phyloP scores from a whole-genome alignment of 2,888 invertebrate species.

The Anagyrus pseudococci region DNA sequence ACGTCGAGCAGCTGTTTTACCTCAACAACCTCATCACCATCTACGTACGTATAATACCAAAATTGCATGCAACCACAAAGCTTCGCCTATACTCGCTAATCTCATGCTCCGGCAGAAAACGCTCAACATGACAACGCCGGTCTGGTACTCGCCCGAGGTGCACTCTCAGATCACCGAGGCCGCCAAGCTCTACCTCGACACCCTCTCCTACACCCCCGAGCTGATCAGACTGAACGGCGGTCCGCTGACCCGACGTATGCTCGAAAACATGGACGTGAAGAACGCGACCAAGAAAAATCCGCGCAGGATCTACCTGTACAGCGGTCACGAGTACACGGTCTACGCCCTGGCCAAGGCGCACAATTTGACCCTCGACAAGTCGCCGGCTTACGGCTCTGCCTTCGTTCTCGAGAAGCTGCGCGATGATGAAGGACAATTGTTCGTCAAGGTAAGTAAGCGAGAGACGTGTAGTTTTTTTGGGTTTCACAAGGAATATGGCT shows the following conservation, averaged over 20 bases:
- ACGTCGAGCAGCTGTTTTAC: slow-evolving; percentile 1
- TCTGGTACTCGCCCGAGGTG: slow-evolving; percentile 16
- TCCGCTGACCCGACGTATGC: background rate
- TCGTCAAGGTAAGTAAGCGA: slow-evolving; percentile 44
- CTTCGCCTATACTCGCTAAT: too few species aligned
- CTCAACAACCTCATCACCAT: slow-evolving; percentile 7
- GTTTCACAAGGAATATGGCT: background rate
- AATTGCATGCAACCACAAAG: background rate
- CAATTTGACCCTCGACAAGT: slow-evolving; percentile 52
- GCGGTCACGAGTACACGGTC: slow-evolving; percentile 73
- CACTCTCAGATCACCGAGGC: background rate
- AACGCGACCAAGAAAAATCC: background rate
- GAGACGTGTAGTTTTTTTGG: background rate
- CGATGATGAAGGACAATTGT: slow-evolving; percentile 24
- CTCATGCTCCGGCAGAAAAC: too few species aligned
- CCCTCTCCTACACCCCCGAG: slow-evolving; percentile 8
- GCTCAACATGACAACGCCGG: background rate
- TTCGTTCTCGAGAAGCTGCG: slow-evolving; percentile 45
- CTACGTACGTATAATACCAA: background rate
- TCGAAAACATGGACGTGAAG: slow-evolving; percentile 20
- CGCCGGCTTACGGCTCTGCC: slow-evolving; percentile 45
- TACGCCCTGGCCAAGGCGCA: slow-evolving; percentile 67
- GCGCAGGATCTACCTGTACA: slow-evolving; percentile 64
- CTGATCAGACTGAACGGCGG: slow-evolving; percentile 28
- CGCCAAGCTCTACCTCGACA: slow-evolving; percentile 14